Conservation (phyloP, 2,888 invertebrate genomes). For the Mythimna ferrago region DNA sequence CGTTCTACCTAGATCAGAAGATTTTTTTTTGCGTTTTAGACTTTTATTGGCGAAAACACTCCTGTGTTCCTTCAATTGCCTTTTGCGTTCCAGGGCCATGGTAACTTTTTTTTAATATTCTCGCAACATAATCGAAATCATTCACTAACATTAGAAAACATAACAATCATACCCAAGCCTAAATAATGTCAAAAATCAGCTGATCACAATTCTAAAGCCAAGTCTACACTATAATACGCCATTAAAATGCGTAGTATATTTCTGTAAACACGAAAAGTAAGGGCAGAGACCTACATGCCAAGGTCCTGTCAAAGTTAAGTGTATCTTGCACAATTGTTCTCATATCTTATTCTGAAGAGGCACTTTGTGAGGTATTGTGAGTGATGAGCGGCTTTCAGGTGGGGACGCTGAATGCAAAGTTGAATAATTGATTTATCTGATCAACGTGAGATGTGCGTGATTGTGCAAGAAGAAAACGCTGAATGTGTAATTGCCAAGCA, state of each 20-base stretch:
- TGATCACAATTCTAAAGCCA: constrained; percentile 13
- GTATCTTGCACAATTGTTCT: constrained; percentile 53
- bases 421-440: constrained; percentile 59
- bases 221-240: constrained; percentile 16
- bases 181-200: constrained; percentile 15
- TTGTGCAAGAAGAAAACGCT: constrained; percentile 24
- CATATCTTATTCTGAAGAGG: constrained; percentile 61
- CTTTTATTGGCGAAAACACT: no score
- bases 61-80: no score
- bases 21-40: no score
- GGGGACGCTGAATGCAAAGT: constrained; percentile 51
- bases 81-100: no score
- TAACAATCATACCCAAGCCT: constrained; percentile 17
- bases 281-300: constrained; percentile 45
- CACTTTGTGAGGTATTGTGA: constrained; percentile 58
- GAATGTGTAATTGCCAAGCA: no score
- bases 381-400: constrained; percentile 66
- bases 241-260: constrained; percentile 47
- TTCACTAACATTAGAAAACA: not conserved
- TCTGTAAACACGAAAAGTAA: constrained; percentile 33
- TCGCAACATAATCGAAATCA: not conserved
- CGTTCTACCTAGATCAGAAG: no score
- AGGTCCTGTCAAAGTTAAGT: constrained; percentile 35
- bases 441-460: constrained; percentile 47
- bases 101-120: no score